These are phyloP conservation scores for Medauroidea extradentata DNA, from an alignment of 1,140 invertebrate species.

Conservation along the genomic window DNA sequence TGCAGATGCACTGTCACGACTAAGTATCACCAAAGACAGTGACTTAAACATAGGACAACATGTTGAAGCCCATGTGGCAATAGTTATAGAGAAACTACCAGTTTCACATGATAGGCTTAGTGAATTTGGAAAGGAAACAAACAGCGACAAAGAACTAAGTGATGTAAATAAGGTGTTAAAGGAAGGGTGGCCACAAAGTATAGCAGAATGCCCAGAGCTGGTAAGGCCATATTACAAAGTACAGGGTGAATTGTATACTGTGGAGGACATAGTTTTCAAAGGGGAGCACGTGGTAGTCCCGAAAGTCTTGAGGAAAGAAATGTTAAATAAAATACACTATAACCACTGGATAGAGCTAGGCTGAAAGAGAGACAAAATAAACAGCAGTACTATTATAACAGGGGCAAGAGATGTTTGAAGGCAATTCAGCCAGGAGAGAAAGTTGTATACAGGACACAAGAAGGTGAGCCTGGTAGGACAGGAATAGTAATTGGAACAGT, in stretches of 20 bases:
- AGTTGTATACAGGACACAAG: no score
- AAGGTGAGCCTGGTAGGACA: no score
- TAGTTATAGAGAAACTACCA: neutral
- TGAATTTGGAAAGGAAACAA: conserved; percentile 27
- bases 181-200: conserved; percentile 40
- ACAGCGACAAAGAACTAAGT: conserved; percentile 26
- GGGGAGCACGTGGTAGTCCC: conserved; percentile 39
- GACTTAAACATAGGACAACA: neutral
- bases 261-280: conserved; percentile 38
- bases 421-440: no score
- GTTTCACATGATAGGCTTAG: conserved; percentile 19
- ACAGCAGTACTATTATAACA: neutral
- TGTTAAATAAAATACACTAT: conserved; percentile 40
- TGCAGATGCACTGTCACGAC: conserved; percentile 4
- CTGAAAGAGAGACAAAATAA: neutral
- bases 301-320: conserved; percentile 28
- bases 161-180: conserved; percentile 25
- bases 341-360: conserved; percentile 29
- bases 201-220: conserved; percentile 24
- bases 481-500: no score
- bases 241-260: conserved; percentile 32
- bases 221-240: conserved; percentile 31
- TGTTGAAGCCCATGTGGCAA: neutral
- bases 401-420: no score
- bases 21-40: neutral